Evolutionary conservation across 1,140 invertebrate genomes (phyloP).

Genomic region (Cyrtorhinus lividipennis): DNA sequence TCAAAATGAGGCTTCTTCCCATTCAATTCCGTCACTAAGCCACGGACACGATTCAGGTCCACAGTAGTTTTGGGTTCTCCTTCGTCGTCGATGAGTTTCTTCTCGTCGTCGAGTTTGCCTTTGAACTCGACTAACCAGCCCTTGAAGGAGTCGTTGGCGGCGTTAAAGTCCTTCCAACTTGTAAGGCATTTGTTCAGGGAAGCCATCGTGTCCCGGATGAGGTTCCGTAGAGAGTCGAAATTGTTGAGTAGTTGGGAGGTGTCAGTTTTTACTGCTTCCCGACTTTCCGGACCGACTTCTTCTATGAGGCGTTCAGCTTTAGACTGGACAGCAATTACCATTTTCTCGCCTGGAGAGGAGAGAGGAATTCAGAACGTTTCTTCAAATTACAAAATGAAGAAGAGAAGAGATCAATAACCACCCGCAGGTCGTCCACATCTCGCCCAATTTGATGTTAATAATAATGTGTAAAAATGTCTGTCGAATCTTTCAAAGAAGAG

Average conservation of each 20-base stretch:
- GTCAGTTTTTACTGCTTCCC: conserved; percentile 69
- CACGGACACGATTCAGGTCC: conserved; percentile 59
- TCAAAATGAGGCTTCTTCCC: conserved; percentile 61
- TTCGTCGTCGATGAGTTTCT: conserved; percentile 37
- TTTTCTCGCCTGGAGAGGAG: conserved; percentile 38
- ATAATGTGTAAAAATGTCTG: background rate
- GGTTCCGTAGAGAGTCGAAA: conserved; percentile 71
- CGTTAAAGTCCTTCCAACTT: conserved; percentile 72
- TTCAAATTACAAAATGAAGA: too few species aligned
- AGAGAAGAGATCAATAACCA: background rate
- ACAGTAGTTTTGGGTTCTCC: conserved; percentile 62
- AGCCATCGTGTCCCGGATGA: conserved; percentile 62
- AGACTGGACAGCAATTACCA: conserved; percentile 53
- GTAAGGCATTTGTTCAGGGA: conserved; percentile 63
- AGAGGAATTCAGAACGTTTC: too few species aligned
- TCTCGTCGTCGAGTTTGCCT: conserved; percentile 27
- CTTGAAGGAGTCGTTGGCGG: conserved; percentile 57
- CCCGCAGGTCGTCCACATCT: too few species aligned
- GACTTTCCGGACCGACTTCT: conserved; percentile 71
- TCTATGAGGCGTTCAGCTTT: conserved; percentile 61
- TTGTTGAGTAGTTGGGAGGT: conserved; percentile 69
- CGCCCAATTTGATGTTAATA: background rate
- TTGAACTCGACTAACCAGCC: conserved; percentile 59
- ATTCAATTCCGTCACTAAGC: conserved; percentile 58
- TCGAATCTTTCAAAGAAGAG: too few species aligned